Percentiles rank a stretch among this genome's conserved stretches.
Conservation (phyloP, 2,888 invertebrate genomes). For the Cosmopolites sordidus region DNA sequence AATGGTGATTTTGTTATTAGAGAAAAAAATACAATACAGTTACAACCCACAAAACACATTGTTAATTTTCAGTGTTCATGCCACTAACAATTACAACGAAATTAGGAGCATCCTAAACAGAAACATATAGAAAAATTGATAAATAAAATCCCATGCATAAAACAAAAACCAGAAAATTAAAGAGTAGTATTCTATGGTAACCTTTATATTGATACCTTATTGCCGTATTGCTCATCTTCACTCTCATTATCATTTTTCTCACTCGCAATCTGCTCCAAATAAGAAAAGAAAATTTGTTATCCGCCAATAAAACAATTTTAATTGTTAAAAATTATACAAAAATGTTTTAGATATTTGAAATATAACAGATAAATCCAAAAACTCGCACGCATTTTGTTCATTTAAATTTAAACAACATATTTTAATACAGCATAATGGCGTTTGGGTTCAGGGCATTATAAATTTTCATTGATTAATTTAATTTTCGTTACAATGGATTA, state of each 20-base stretch:
- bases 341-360: no score
- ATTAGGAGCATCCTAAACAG: neutral
- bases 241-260: conserved; percentile 36
- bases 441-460: no score
- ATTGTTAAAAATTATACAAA: no score
- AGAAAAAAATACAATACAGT: neutral
- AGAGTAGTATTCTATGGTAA: neutral
- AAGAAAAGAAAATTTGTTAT: neutral
- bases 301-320: conserved; percentile 7
- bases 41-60: conserved; percentile 2
- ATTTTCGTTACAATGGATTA: no score
- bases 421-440: no score
- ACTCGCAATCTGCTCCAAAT: conserved; percentile 31
- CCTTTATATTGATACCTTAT: conserved; percentile 35
- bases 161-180: neutral
- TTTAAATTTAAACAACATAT: no score
- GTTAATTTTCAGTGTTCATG: neutral
- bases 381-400: no score
- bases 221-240: conserved; percentile 38
- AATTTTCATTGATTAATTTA: no score
- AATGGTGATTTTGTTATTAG: no score
- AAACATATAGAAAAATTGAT: neutral
- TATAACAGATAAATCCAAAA: no score
- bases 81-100: neutral
- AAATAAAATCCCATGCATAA: neutral